Conservation (phyloP, 2,113 vertebrate species). For the Mesitornis unicolor region DNA sequence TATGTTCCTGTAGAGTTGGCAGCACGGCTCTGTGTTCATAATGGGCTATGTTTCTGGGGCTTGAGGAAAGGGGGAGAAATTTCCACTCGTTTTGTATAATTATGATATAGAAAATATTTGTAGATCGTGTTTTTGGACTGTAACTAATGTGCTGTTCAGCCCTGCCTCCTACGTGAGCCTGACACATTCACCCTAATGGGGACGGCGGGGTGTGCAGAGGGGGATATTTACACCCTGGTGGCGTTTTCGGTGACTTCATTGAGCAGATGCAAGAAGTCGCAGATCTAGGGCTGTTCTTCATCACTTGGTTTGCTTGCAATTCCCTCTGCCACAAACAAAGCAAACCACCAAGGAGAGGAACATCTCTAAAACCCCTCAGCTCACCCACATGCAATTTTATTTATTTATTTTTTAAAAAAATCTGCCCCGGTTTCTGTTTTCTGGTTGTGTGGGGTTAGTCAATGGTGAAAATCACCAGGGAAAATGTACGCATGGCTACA, state of each 20-base stretch:
- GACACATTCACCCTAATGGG: not conserved
- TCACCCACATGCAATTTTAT: not conserved
- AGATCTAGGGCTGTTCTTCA: slow-evolving; percentile 13
- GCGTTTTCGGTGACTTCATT: not conserved
- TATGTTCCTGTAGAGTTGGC: slow-evolving; percentile 21
- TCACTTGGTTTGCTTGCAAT: not conserved
- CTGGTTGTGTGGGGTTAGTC: not conserved
- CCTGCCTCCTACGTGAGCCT: slow-evolving; percentile 39
- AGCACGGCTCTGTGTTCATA: not conserved
- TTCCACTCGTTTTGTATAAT: slow-evolving; percentile 63
- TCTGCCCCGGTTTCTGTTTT: not conserved
- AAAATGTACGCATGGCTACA: accelerated
- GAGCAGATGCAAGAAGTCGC: not conserved
- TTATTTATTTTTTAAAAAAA: not conserved
- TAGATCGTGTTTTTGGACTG: slow-evolving; percentile 25
- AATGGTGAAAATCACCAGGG: not conserved
- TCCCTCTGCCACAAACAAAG: not conserved
- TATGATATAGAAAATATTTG: slow-evolving; percentile 69
- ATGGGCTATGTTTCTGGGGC: slow-evolving; percentile 1
- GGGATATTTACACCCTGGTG: not conserved
- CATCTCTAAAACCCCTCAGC: not conserved
- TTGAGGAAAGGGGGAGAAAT: slow-evolving; percentile 1
- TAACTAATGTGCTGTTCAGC: slow-evolving; percentile 4
- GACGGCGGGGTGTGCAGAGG: not conserved
- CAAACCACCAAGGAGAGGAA: not conserved